Percentiles rank a stretch among this genome's conserved stretches.
These are phyloP conservation scores for Varanus salvator DNA, from an alignment of 2,113 vertebrate species.

Conservation along the genomic window DNA sequence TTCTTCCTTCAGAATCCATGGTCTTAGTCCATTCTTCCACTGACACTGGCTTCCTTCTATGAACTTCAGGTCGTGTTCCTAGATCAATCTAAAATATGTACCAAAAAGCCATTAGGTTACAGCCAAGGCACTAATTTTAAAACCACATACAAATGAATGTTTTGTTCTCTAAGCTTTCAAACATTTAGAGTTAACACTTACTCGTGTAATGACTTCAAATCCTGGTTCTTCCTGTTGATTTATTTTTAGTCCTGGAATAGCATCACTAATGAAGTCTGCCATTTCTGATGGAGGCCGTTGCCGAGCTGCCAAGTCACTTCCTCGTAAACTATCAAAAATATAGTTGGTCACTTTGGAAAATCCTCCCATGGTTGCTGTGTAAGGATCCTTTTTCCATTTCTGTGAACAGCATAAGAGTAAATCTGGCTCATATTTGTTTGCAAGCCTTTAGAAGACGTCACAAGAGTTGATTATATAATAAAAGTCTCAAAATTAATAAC, in stretches of 20 bases:
- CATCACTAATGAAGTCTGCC: constrained; percentile 90
- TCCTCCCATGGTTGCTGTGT: constrained; percentile 88
- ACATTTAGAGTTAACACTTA: constrained; percentile 74
- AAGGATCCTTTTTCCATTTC: constrained; percentile 94
- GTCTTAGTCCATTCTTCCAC: constrained; percentile 86
- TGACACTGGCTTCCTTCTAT: constrained; percentile 85
- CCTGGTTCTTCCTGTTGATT: constrained; percentile 98
- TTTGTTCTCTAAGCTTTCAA: neutral
- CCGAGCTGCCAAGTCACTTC: constrained; percentile 81
- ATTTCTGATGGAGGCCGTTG: constrained; percentile 91
- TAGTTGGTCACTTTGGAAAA: constrained; percentile 99
- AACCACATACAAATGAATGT: neutral
- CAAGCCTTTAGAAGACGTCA: constrained; percentile 29
- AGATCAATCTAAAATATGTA: constrained; percentile 86
- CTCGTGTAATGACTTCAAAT: constrained; percentile 98
- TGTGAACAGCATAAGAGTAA: constrained; percentile 70
- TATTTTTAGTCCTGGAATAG: constrained; percentile 94
- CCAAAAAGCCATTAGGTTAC: neutral
- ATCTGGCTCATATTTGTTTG: constrained; percentile 29
- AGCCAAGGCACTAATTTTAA: constrained; percentile 1
- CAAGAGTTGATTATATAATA: neutral
- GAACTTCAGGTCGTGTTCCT: constrained; percentile 86
- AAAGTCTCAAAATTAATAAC: neutral
- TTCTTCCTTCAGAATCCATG: constrained; percentile 89
- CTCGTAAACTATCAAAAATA: constrained; percentile 90